These are phyloP conservation scores for Coranthus polyacanthus DNA, from an alignment of 2,797 vertebrate genomes.

Conservation along the genomic window DNA sequence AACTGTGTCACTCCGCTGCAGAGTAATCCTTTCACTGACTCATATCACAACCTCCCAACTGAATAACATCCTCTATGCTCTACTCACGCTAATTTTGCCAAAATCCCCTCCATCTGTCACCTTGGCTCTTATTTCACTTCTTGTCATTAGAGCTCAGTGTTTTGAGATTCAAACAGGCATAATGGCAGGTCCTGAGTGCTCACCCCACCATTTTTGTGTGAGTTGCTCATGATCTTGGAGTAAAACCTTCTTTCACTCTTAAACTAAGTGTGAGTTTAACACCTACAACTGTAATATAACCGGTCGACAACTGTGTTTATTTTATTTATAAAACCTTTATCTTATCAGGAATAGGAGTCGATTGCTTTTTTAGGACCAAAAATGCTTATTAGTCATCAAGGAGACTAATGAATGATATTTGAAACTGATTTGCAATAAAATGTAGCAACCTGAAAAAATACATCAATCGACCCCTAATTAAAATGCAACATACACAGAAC, in stretches of 20 bases:
- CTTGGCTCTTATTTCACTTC: slow-evolving; percentile 40
- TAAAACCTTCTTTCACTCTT: not conserved
- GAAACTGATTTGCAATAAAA: too few species aligned
- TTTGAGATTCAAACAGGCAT: slow-evolving; percentile 24
- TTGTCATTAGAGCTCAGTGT: slow-evolving; percentile 30
- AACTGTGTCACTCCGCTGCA: slow-evolving; percentile 32
- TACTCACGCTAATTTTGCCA: slow-evolving; percentile 41
- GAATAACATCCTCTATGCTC: slow-evolving; percentile 55
- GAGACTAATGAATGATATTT: too few species aligned
- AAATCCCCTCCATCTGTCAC: slow-evolving; percentile 59
- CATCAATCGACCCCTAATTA: too few species aligned
- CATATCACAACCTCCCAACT: slow-evolving; percentile 38
- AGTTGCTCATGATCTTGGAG: not conserved
- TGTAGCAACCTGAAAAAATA: too few species aligned
- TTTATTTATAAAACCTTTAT: too few species aligned
- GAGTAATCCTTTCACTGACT: slow-evolving; percentile 41
- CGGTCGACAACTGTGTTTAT: not conserved
- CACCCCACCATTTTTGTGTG: slow-evolving; percentile 6
- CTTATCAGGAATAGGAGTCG: too few species aligned
- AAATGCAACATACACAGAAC: too few species aligned
- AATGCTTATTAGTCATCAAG: too few species aligned
- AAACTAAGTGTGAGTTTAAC: not conserved
- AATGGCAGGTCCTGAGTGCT: not conserved
- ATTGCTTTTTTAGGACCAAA: too few species aligned
- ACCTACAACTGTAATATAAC: not conserved